Evolutionary conservation across 2,797 vertebrate genomes (phyloP).

Genomic region (Pangasius krempfi): DNA sequence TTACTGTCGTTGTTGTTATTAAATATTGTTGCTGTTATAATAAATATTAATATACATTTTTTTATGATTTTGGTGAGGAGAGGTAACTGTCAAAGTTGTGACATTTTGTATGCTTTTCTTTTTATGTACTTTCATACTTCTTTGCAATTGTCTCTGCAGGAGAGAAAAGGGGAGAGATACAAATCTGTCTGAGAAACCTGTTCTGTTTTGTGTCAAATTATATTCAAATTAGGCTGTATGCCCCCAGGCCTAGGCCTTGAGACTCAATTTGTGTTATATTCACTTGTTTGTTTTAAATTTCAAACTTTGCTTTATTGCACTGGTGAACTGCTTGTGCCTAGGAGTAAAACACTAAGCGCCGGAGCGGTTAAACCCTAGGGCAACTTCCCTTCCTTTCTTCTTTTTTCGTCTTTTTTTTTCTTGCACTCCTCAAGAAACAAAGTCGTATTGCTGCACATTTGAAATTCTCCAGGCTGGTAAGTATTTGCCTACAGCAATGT

Average conservation of each 20-base stretch:
- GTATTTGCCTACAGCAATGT: constrained; percentile 25
- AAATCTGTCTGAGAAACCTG: not conserved
- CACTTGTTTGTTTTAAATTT: constrained; percentile 39
- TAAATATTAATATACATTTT: not conserved
- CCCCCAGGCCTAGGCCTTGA: constrained; percentile 27
- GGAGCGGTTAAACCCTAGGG: constrained; percentile 27
- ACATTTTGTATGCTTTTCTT: not conserved
- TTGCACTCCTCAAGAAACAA: constrained; percentile 18
- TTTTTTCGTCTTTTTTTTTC: not conserved
- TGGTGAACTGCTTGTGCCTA: constrained; percentile 29
- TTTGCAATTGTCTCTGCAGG: not conserved
- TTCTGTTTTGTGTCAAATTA: constrained; percentile 15
- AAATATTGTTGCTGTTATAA: not conserved
- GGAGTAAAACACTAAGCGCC: constrained; percentile 11
- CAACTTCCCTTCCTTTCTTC: not conserved
- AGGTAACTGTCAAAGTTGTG: not conserved
- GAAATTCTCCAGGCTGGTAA: constrained; percentile 21
- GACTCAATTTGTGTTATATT: constrained; percentile 14
- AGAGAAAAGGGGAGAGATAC: not conserved
- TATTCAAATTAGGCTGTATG: not conserved
- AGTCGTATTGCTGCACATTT: constrained; percentile 14
- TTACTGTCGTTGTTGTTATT: too few species aligned
- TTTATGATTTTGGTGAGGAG: not conserved
- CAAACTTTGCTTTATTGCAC: constrained; percentile 40
- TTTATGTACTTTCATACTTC: not conserved